A percentile compares a stretch with the other conserved stretches of the same genome.
phyloP scores from a whole-genome alignment of 2,113 vertebrate genomes.

The Thalassarche chlororhynchos region DNA sequence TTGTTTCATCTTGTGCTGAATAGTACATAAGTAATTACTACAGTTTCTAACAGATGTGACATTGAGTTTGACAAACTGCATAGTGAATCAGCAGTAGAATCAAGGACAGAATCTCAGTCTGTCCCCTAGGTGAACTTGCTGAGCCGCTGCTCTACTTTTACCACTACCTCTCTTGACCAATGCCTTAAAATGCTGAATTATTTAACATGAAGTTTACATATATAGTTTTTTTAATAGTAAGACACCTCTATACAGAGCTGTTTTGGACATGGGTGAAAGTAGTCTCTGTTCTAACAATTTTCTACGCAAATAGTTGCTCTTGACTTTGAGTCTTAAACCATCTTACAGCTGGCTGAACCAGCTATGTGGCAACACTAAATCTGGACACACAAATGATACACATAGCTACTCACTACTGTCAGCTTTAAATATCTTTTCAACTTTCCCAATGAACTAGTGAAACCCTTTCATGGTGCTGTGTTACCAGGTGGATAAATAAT shows the following conservation, averaged over 20 bases:
- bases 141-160: neutral
- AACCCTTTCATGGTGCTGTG: neutral
- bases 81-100: slow-evolving; percentile 16
- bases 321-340: neutral
- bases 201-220: neutral
- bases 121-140: neutral
- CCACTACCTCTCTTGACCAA: neutral
- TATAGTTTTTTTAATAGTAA: neutral
- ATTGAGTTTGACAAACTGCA: neutral
- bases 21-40: neutral
- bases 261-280: neutral
- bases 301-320: neutral
- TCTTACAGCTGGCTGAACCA: neutral
- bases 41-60: slow-evolving; percentile 18
- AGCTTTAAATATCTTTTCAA: neutral
- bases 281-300: neutral
- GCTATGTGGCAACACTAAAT: neutral
- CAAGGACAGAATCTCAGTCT: neutral
- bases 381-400: neutral
- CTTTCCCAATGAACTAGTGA: neutral
- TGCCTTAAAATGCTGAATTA: neutral
- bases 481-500: neutral
- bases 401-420: neutral
- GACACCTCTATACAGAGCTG: neutral
- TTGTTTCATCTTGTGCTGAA: neutral